Conservation (phyloP, 1,140 invertebrate species). For the Gonioctena quinquepunctata region DNA sequence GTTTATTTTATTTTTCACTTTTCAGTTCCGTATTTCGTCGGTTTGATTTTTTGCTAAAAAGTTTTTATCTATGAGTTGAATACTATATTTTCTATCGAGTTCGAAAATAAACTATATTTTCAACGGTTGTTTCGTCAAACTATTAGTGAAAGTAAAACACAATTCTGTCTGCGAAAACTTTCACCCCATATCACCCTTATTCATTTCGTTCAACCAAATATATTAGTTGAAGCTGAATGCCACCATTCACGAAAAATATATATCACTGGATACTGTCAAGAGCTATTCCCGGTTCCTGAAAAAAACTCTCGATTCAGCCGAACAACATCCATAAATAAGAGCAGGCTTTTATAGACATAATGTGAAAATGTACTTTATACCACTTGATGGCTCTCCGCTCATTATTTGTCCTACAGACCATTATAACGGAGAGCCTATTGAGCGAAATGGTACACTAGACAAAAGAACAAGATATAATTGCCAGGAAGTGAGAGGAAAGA, state of each 20-base stretch:
- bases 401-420: constrained; percentile 6
- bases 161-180: too few species aligned
- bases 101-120: too few species aligned
- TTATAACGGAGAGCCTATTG: constrained; percentile 2
- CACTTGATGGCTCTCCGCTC: constrained; percentile 7
- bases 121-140: too few species aligned
- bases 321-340: constrained; percentile 1
- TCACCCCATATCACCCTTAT: too few species aligned
- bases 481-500: constrained; percentile 13
- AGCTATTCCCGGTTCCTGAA: neutral
- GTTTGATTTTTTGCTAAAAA: too few species aligned
- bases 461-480: constrained; percentile 20
- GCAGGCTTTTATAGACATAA: neutral
- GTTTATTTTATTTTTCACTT: too few species aligned
- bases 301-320: neutral
- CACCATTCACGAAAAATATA: neutral
- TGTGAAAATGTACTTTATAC: constrained; percentile 4
- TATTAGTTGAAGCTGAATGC: neutral
- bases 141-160: too few species aligned
- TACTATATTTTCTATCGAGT: too few species aligned
- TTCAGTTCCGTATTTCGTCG: too few species aligned
- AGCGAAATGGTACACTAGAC: constrained; percentile 8
- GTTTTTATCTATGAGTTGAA: too few species aligned
- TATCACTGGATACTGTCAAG: neutral
- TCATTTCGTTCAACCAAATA: neutral